Conservation (phyloP, 2,888 invertebrate species). For the Venusia cambrica region DNA sequence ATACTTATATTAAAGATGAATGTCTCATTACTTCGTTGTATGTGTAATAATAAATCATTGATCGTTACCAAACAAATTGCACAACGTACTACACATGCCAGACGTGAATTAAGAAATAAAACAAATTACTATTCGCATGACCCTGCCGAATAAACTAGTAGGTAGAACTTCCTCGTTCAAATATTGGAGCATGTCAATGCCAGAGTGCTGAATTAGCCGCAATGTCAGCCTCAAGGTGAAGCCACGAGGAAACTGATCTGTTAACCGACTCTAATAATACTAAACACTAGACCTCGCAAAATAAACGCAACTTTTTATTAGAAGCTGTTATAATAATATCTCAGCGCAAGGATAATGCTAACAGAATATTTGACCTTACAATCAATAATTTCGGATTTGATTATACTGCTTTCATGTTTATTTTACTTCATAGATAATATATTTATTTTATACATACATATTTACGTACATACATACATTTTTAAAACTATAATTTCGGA, state of each 20-base stretch:
- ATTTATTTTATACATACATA: too few species aligned
- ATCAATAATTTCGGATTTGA: too few species aligned
- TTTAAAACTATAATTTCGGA: too few species aligned
- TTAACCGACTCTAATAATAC: slow-evolving; percentile 39
- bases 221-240: slow-evolving; percentile 69
- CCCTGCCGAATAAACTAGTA: slow-evolving; percentile 48
- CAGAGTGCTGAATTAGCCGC: slow-evolving; percentile 68
- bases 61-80: not conserved
- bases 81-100: not conserved
- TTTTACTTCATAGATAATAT: too few species aligned
- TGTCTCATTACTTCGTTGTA: too few species aligned
- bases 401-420: too few species aligned
- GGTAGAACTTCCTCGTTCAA: slow-evolving; percentile 66
- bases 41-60: too few species aligned
- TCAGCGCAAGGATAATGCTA: slow-evolving; percentile 18
- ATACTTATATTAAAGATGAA: too few species aligned
- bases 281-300: slow-evolving; percentile 36
- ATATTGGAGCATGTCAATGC: slow-evolving; percentile 73
- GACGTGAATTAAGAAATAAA: slow-evolving; percentile 19
- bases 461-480: too few species aligned
- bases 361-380: slow-evolving; percentile 1
- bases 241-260: slow-evolving; percentile 52
- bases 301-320: slow-evolving; percentile 19
- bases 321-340: slow-evolving; percentile 13
- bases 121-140: slow-evolving; percentile 30